phyloP scores from a whole-genome alignment of 2,888 invertebrate genomes.

The Synergus laeviventris region DNA sequence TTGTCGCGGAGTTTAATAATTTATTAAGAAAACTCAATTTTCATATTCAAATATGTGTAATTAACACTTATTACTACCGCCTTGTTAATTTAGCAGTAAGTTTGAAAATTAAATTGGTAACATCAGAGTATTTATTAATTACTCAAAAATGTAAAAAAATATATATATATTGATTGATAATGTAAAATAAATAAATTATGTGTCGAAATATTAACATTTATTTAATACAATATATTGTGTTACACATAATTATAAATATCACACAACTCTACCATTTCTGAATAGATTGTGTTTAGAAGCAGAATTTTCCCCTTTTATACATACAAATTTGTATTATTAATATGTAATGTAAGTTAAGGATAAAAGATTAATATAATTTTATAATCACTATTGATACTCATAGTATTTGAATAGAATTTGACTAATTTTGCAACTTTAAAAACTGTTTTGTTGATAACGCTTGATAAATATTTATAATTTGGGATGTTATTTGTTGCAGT shows the following conservation, averaged over 20 bases:
- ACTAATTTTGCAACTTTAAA: not conserved
- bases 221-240: not conserved
- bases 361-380: not conserved
- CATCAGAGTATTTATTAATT: no score
- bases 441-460: not conserved
- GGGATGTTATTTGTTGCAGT: not conserved
- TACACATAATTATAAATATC: not conserved
- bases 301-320: constrained; percentile 4
- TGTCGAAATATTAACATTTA: not conserved
- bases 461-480: not conserved
- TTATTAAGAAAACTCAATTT: no score
- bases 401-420: not conserved
- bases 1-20: no score
- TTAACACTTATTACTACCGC: no score
- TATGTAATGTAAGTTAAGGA: not conserved
- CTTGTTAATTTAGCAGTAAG: no score
- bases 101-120: no score
- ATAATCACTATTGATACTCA: not conserved
- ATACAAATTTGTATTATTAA: not conserved
- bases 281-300: not conserved
- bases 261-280: not conserved
- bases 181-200: not conserved
- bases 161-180: no score
- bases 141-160: no score
- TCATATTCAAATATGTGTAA: no score